phyloP scores from a whole-genome alignment of 1,140 invertebrate species.

The Penaeus japonicus region DNA sequence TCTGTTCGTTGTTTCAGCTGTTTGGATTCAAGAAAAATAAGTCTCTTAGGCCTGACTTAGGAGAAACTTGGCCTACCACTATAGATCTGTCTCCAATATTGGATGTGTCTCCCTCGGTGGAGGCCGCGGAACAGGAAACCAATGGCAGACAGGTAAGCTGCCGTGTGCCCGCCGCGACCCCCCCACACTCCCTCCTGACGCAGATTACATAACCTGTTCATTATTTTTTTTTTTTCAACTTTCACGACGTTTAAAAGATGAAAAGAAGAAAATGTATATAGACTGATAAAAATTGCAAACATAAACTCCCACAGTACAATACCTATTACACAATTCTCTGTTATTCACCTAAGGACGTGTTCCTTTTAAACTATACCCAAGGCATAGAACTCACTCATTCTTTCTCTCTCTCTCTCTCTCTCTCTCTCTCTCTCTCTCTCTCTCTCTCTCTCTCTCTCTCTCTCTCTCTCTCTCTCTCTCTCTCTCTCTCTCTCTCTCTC shows the following conservation, averaged over 20 bases:
- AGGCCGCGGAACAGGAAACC: slow-evolving; percentile 49
- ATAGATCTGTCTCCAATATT: slow-evolving; percentile 53
- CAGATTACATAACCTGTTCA: slow-evolving; percentile 11
- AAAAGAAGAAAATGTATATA: no score
- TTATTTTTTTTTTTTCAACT: neutral
- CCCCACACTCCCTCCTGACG: slow-evolving; percentile 10
- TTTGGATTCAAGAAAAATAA: slow-evolving; percentile 53
- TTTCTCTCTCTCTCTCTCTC: no score
- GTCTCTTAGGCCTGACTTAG: slow-evolving; percentile 53
- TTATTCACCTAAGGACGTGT: no score
- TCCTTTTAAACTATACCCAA: no score
- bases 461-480: no score
- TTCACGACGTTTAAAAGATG: neutral
- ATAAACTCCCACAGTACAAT: no score
- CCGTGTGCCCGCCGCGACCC: neutral
- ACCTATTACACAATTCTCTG: no score
- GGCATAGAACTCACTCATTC: no score
- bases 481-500: no score
- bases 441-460: no score
- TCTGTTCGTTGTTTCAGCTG: slow-evolving; percentile 52
- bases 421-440: no score
- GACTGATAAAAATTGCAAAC: no score
- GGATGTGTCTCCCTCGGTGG: slow-evolving; percentile 55
- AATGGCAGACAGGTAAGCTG: slow-evolving; percentile 54
- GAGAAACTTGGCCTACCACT: slow-evolving; percentile 49